phyloP scores from a whole-genome alignment of 2,113 vertebrate species.

The Glaucidium brasilianum region DNA sequence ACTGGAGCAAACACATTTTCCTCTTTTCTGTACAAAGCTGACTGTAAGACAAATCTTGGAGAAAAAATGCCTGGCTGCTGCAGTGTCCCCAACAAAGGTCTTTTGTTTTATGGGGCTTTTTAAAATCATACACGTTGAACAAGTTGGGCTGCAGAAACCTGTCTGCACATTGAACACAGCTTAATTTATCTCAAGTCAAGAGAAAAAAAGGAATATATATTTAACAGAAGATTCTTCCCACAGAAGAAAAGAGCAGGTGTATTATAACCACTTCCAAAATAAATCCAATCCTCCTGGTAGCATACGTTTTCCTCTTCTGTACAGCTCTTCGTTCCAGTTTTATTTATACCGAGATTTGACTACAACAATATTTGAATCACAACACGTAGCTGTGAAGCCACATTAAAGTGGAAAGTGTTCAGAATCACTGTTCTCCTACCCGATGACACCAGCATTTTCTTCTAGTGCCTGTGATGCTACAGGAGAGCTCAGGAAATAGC shows the following conservation, averaged over 20 bases:
- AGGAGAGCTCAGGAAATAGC: not conserved
- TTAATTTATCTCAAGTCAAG: not conserved
- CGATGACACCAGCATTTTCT: not conserved
- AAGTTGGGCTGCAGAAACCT: not conserved
- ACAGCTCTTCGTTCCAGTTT: not conserved
- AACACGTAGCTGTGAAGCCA: not conserved
- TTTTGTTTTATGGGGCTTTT: not conserved
- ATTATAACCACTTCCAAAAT: not conserved
- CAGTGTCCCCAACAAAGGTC: not conserved
- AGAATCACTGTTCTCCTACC: not conserved
- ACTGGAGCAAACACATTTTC: not conserved
- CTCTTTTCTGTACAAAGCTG: not conserved
- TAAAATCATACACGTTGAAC: not conserved
- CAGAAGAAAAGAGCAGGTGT: not conserved
- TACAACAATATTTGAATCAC: not conserved
- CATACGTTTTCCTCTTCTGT: not conserved
- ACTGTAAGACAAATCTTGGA: not conserved
- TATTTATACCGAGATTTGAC: not conserved
- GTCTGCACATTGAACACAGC: not conserved
- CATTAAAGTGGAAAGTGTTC: too few relatives aligned
- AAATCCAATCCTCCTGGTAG: not conserved
- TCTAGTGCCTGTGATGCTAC: not conserved
- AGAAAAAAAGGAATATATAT: not conserved
- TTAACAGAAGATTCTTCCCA: not conserved
- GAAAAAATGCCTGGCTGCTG: too few relatives aligned